These are phyloP conservation scores for Lutjanus erythropterus DNA, from an alignment of 2,113 vertebrate species.

Conservation along the genomic window DNA sequence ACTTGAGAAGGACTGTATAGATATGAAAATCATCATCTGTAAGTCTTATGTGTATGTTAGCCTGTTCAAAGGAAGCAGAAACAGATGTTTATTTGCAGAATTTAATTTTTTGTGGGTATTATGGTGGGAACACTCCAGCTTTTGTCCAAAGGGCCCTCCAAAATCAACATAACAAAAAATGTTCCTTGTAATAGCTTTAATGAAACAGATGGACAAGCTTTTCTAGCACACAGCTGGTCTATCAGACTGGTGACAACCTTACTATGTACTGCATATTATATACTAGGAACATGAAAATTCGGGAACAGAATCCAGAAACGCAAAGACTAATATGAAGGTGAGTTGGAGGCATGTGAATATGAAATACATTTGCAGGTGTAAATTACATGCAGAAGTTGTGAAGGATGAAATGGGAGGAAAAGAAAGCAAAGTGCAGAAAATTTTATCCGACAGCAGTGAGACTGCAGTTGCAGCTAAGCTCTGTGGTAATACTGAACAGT, in stretches of 20 bases:
- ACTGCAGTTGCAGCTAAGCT: neutral
- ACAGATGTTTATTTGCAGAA: too few relatives aligned
- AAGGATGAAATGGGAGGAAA: neutral
- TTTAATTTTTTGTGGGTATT: too few relatives aligned
- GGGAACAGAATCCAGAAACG: neutral
- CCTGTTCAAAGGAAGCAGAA: too few relatives aligned
- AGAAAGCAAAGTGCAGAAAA: neutral
- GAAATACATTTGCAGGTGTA: neutral
- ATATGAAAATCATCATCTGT: neutral
- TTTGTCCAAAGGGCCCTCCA: too few relatives aligned
- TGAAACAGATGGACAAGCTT: neutral
- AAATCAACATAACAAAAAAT: too few relatives aligned
- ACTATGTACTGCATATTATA: neutral
- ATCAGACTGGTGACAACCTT: neutral
- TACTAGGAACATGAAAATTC: neutral
- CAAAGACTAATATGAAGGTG: neutral
- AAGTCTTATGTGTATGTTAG: too few relatives aligned
- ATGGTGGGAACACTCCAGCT: too few relatives aligned
- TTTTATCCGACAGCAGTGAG: slow-evolving; percentile 1
- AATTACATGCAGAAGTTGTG: neutral
- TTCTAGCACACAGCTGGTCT: neutral
- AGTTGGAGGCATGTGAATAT: neutral
- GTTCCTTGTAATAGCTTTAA: neutral
- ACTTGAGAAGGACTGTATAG: too few relatives aligned
- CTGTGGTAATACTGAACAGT: neutral